Percentiles rank a stretch among this genome's conserved stretches.
These are phyloP conservation scores for Psylliodes chrysocephalus DNA, from an alignment of 2,888 invertebrate genomes.

Conservation along the genomic window DNA sequence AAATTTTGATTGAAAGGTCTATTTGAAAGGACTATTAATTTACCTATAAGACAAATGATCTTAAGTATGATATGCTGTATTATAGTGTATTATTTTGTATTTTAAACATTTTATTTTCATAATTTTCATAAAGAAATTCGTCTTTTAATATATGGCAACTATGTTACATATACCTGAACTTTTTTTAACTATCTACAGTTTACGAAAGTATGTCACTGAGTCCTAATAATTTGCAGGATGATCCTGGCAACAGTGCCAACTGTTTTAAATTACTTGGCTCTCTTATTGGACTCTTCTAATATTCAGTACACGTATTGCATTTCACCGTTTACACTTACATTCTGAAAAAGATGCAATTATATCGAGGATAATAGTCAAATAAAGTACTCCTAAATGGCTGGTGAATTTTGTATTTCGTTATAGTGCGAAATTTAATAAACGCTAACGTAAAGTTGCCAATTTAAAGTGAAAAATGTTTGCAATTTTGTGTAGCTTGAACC, in stretches of 20 bases:
- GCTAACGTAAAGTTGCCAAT: slow-evolving; percentile 18
- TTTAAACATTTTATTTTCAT: too few relatives aligned
- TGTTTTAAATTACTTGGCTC: slow-evolving; percentile 46
- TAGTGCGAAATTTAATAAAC: slow-evolving; percentile 24
- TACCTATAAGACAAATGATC: too few relatives aligned
- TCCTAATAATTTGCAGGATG: too few relatives aligned
- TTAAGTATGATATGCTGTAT: too few relatives aligned
- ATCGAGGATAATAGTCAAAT: slow-evolving; percentile 54
- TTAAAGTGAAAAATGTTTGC: slow-evolving; percentile 17
- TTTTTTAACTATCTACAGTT: too few relatives aligned
- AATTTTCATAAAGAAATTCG: too few relatives aligned
- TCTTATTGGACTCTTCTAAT: slow-evolving; percentile 40
- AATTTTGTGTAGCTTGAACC: neutral
- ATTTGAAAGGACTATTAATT: too few relatives aligned
- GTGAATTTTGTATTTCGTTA: slow-evolving; percentile 43
- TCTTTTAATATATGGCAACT: too few relatives aligned
- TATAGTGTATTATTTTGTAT: too few relatives aligned
- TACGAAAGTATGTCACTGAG: too few relatives aligned
- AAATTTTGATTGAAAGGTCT: too few relatives aligned
- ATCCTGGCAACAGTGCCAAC: slow-evolving; percentile 24
- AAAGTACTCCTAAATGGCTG: slow-evolving; percentile 52
- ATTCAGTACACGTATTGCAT: slow-evolving; percentile 58
- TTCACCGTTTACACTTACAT: slow-evolving; percentile 55
- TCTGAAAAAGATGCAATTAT: slow-evolving; percentile 59
- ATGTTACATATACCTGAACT: too few relatives aligned